These are phyloP conservation scores for Stichopus horrens DNA, from an alignment of 53 echinoderm and acorn worm species.

Conservation along the genomic window DNA sequence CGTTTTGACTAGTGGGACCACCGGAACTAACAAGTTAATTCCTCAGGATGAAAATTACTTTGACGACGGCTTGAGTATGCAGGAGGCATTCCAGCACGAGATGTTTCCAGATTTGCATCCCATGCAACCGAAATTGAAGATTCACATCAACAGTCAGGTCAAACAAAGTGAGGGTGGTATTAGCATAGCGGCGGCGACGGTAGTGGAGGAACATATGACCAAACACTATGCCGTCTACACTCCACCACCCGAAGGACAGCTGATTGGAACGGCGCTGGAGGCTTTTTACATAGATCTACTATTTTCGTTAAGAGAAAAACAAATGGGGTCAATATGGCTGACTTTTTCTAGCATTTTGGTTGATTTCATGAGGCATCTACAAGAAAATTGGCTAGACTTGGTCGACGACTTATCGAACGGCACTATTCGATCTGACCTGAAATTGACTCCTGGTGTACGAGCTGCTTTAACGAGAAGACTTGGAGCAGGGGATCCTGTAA, in stretches of 20 bases:
- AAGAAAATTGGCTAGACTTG: slow-evolving; percentile 63
- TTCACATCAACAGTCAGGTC: not conserved
- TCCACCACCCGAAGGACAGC: slow-evolving; percentile 17
- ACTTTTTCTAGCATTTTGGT: slow-evolving; percentile 56
- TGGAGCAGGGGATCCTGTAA: slow-evolving; percentile 47
- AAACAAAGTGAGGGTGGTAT: not conserved
- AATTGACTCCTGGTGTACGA: slow-evolving; percentile 40
- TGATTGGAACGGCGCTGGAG: slow-evolving; percentile 30
- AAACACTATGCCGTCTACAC: not conserved
- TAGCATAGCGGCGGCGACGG: not conserved
- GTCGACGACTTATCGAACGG: slow-evolving; percentile 63
- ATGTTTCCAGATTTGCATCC: slow-evolving; percentile 18
- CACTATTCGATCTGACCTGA: slow-evolving; percentile 36
- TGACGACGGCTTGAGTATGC: not conserved
- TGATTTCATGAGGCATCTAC: slow-evolving; percentile 53
- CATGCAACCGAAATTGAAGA: not conserved
- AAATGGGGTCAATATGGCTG: slow-evolving; percentile 37
- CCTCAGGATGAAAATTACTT: slow-evolving; percentile 38
- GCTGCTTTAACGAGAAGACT: slow-evolving; percentile 14
- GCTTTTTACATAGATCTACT: slow-evolving; percentile 71
- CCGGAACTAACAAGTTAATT: slow-evolving; percentile 59
- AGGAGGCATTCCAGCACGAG: slow-evolving; percentile 10
- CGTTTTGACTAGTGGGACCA: slow-evolving; percentile 73
- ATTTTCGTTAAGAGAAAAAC: slow-evolving; percentile 70
- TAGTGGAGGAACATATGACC: not conserved